Conservation (phyloP, 2,888 invertebrate genomes). For the Tetrapedia diversipes region DNA sequence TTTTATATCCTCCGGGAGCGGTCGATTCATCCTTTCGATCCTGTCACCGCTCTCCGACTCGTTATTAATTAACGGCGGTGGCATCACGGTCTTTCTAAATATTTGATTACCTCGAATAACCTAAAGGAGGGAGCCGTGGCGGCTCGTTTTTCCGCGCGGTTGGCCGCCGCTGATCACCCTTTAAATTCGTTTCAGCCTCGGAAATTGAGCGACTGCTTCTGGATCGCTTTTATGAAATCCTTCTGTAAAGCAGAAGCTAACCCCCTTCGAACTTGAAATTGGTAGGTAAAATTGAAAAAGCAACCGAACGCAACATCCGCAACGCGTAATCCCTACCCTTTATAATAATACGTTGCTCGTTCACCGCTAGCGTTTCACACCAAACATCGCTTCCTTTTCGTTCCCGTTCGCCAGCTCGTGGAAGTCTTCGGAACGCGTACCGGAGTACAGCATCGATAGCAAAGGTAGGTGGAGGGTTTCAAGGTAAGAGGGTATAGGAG, state of each 20-base stretch:
- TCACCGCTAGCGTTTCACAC: conserved; percentile 22
- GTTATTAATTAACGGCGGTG: conserved; percentile 70
- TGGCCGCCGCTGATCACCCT: conserved; percentile 59
- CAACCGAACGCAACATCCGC: no score
- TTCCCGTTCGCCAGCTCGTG: not conserved
- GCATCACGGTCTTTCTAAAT: conserved; percentile 68
- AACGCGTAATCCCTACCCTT: no score
- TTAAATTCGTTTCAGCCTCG: conserved; percentile 60
- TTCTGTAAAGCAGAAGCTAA: no score
- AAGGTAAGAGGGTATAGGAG: not conserved
- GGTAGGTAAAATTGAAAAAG: no score
- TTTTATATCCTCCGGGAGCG: conserved; percentile 24
- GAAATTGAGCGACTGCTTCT: conserved; percentile 57
- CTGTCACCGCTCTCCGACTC: conserved; percentile 44
- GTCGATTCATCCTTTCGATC: conserved; percentile 54
- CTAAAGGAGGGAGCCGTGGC: not conserved
- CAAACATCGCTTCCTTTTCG: conserved; percentile 16
- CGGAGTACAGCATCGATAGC: conserved; percentile 23
- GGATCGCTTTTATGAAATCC: conserved; percentile 16
- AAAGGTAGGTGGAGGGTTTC: not conserved
- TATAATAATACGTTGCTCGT: no score
- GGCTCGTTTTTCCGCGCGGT: conserved; percentile 56
- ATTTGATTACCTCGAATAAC: conserved; percentile 65
- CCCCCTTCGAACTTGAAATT: no score
- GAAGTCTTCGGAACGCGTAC: conserved; percentile 39